Percentiles rank a stretch among this genome's conserved stretches.
phyloP scores from a whole-genome alignment of 2,888 invertebrate species.

The Carabus problematicus region DNA sequence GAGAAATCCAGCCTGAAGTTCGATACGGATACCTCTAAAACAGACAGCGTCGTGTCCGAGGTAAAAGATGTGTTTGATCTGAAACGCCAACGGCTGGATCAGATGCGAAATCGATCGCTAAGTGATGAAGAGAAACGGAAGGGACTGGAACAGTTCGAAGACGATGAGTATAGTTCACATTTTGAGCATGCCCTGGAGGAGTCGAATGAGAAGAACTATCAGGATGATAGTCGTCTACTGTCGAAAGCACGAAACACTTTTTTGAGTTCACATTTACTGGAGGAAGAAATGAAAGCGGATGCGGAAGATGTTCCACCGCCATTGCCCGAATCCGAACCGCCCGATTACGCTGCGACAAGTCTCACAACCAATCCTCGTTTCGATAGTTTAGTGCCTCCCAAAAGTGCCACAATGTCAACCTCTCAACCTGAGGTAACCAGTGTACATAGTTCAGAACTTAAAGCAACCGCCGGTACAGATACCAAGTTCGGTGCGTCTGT shows the following conservation, averaged over 20 bases:
- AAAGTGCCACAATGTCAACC: neutral
- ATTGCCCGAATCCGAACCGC: conserved; percentile 46
- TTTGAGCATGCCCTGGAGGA: conserved; percentile 56
- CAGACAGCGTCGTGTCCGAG: neutral
- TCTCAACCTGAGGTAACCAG: neutral
- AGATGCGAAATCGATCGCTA: conserved; percentile 54
- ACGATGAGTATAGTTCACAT: conserved; percentile 54
- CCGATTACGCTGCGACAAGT: conserved; percentile 14
- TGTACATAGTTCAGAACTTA: conserved; percentile 19
- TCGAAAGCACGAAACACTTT: conserved; percentile 57
- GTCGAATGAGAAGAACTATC: neutral
- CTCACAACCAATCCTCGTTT: conserved; percentile 12
- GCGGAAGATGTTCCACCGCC: conserved; percentile 49
- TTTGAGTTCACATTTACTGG: conserved; percentile 56
- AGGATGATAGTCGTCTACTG: conserved; percentile 23
- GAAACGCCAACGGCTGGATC: conserved; percentile 45
- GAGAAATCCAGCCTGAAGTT: conserved; percentile 42
- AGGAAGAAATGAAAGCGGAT: conserved; percentile 46
- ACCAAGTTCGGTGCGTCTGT: neutral
- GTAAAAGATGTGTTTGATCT: conserved; percentile 30
- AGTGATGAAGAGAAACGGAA: conserved; percentile 67
- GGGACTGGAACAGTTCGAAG: conserved; percentile 53
- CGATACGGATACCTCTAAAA: conserved; percentile 40
- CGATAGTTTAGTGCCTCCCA: neutral
- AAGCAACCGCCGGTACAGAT: neutral